Base-by-base conservation (phyloP, 2,797 vertebrate species). In the Bovichtus variegatus region DNA sequence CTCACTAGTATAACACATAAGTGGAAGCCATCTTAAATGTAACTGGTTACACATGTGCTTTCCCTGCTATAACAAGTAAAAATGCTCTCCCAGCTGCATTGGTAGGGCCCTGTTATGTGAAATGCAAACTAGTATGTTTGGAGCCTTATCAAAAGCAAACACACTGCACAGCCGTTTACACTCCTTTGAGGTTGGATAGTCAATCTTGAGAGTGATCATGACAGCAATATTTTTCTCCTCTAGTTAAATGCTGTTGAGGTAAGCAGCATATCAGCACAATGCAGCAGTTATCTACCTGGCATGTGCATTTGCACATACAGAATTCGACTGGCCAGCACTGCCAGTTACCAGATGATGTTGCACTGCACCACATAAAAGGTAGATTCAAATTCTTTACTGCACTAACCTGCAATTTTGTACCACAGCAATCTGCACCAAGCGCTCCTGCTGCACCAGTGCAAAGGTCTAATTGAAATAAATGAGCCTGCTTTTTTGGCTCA, bases 391-490 rank as follows among this genome's bases (percentile, higher is more conserved):
- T 68, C 43, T 46, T 70, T 5, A n/a, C 57, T 34, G 16, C 8
- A 43, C 27, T 53, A 63, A 66, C 34, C 50, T 64, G 65, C 9
- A 9, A 54, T 86, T n/a, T 44, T 51, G 36, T 41, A 59, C 46
- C 12, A 34, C 3, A 61, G 67, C 41, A 47, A 49, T 65, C 47
- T 54, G 29, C 49, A 69, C 40, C 58, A 47, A 72, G 9, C 78
- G 72, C 44, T 74, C 40, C 61, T 72, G 59, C 71, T 78, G 72
- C 82, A 80, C 44, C 38, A 25, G 82, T 72, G 74, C 78, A 88
- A 87, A 85, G 74, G 82, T 87, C 82, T 82, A 85, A 85, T 67
- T 83, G 71, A 91, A 87, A 89, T 81, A 79, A 89, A 88, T 76
- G 75, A 83, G 54, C 43, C 49, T 71, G 53, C 49, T 86, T 79